Evolutionary conservation across 1,140 invertebrate species (phyloP).

Genomic region (Solen grandis): DNA sequence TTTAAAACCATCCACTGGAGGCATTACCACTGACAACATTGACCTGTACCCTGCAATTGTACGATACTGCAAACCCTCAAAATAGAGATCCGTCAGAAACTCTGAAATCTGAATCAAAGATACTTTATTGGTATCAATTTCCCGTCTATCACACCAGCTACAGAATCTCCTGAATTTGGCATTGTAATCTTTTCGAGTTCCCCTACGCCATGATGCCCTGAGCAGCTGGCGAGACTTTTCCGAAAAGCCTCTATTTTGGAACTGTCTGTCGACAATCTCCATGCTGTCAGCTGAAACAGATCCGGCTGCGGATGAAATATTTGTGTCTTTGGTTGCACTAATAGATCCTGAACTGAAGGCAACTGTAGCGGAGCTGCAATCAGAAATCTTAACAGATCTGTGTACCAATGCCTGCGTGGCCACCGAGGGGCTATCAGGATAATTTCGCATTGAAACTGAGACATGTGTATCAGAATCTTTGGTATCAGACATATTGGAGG

Average conservation of each 20-base stretch:
- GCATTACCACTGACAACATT: constrained; percentile 24
- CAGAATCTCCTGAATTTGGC: constrained; percentile 24
- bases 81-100: constrained; percentile 32
- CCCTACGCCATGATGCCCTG: constrained; percentile 24
- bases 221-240: constrained; percentile 28
- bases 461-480: too few species aligned
- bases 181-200: constrained; percentile 49
- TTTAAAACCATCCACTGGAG: background rate
- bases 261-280: too few species aligned
- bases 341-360: background rate
- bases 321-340: background rate
- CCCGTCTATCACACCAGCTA: constrained; percentile 13
- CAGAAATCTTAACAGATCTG: constrained; percentile 14
- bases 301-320: constrained; percentile 24
- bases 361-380: background rate
- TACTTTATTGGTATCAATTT: constrained; percentile 28
- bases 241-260: constrained; percentile 13
- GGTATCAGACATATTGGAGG: constrained; percentile 46
- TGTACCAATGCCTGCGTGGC: constrained; percentile 2
- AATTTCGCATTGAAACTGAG: too few species aligned
- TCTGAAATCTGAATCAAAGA: background rate
- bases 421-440: constrained; percentile 47
- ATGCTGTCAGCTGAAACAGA: too few species aligned
- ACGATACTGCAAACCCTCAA: constrained; percentile 18
- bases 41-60: constrained; percentile 42